Percentiles rank a stretch among this genome's conserved stretches.
These are phyloP conservation scores for Orthonyx spaldingii DNA, from an alignment of 2,113 vertebrate species.

Conservation along the genomic window DNA sequence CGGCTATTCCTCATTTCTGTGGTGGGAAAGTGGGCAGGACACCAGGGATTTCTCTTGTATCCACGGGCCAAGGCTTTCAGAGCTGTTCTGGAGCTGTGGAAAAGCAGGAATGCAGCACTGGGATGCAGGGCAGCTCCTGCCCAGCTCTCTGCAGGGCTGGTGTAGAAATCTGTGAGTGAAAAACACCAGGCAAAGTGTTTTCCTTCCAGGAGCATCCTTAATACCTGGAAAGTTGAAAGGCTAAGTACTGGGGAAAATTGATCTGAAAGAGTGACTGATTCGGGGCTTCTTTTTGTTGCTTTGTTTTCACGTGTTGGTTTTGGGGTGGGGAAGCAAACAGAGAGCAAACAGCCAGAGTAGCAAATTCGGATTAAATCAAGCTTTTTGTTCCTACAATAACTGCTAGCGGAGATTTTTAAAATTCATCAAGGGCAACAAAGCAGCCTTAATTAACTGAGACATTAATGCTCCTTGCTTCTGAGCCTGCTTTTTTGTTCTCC, in stretches of 20 bases:
- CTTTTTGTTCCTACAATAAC: background rate
- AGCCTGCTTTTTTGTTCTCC: background rate
- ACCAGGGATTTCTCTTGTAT: accelerated
- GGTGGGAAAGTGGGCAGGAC: background rate
- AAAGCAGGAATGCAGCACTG: accelerated
- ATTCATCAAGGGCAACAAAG: background rate
- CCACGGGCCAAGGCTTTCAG: background rate
- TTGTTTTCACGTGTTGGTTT: background rate
- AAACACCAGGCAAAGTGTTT: background rate
- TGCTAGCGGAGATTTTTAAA: background rate
- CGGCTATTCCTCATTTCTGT: background rate
- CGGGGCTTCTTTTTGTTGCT: background rate
- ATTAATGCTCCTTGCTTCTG: background rate
- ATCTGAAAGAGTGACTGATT: background rate
- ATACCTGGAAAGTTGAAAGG: background rate
- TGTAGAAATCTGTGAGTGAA: background rate
- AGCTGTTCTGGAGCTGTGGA: background rate
- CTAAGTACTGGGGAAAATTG: background rate
- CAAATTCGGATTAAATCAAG: background rate
- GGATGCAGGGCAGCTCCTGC: background rate
- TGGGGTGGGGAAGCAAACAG: background rate
- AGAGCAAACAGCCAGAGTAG: background rate
- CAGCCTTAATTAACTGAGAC: background rate
- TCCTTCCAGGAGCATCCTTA: background rate
- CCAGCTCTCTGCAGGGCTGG: background rate